Evolutionary conservation across 2,797 vertebrate species (phyloP).

Genomic region (Galaxias olidus): DNA sequence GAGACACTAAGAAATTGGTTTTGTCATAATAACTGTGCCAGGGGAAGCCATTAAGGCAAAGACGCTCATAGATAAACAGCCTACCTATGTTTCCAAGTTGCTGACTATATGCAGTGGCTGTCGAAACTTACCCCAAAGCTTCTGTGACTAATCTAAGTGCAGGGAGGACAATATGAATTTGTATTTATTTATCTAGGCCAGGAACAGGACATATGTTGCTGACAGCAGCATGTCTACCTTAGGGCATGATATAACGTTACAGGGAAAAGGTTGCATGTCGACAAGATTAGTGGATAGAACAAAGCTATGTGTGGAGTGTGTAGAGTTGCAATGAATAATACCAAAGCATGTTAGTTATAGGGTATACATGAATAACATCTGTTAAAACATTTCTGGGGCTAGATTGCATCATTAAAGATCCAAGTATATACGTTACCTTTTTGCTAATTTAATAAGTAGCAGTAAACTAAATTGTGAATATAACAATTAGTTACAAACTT

Average conservation of each 20-base stretch:
- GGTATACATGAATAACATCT: too few relatives aligned
- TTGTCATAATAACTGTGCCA: constrained; percentile 69
- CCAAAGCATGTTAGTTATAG: too few relatives aligned
- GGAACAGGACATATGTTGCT: constrained; percentile 51
- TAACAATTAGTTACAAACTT: too few relatives aligned
- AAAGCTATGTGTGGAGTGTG: constrained; percentile 41
- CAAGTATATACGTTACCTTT: too few relatives aligned
- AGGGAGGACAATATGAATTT: not conserved
- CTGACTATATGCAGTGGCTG: constrained; percentile 64
- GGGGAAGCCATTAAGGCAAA: constrained; percentile 67
- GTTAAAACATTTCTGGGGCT: too few relatives aligned
- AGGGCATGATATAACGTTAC: not conserved
- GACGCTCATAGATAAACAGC: constrained; percentile 59
- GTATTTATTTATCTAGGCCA: constrained; percentile 7
- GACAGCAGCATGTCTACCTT: constrained; percentile 47
- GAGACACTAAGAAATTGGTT: constrained; percentile 71
- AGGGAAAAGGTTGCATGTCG: constrained; percentile 56
- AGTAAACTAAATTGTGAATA: too few relatives aligned
- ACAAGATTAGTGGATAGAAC: constrained; percentile 58
- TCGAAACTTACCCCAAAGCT: not conserved
- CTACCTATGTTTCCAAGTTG: constrained; percentile 70
- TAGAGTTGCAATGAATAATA: not conserved
- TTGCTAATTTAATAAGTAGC: too few relatives aligned
- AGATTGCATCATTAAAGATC: too few relatives aligned
- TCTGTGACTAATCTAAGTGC: too few relatives aligned